Evolutionary conservation across 2,113 vertebrate species (phyloP).

Genomic region (Esox niger): DNA sequence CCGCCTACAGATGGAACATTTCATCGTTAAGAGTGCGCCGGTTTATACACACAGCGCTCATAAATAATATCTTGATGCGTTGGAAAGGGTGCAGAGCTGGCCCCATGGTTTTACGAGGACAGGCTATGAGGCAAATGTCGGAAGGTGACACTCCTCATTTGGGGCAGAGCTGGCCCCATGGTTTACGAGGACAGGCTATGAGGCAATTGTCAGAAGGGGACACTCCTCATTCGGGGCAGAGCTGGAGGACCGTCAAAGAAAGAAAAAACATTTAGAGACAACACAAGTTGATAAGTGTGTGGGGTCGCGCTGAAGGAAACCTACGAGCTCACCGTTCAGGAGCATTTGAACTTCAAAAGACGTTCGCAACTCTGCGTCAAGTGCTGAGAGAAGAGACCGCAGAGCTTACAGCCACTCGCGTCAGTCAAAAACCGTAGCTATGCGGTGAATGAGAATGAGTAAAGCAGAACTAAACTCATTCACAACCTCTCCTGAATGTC

Average conservation of each 20-base stretch:
- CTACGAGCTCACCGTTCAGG: slow-evolving; percentile 51
- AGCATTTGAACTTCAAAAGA: slow-evolving; percentile 63
- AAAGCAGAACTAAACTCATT: slow-evolving; percentile 39
- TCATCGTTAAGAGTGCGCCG: slow-evolving; percentile 45
- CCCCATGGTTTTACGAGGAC: slow-evolving; percentile 60
- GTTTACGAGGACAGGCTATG: slow-evolving; percentile 61
- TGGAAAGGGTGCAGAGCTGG: slow-evolving; percentile 49
- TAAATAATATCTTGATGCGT: slow-evolving; percentile 55
- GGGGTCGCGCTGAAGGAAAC: slow-evolving; percentile 71
- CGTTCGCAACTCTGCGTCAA: slow-evolving; percentile 39
- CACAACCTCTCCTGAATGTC: not conserved
- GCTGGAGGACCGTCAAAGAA: too few relatives aligned
- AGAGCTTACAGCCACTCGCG: slow-evolving; percentile 42
- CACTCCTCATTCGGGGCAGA: slow-evolving; percentile 53
- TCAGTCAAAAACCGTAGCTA: slow-evolving; percentile 33
- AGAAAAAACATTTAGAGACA: too few relatives aligned
- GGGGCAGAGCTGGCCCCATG: slow-evolving; percentile 50
- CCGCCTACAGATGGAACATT: slow-evolving; percentile 42
- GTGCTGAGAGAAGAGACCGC: slow-evolving; percentile 50
- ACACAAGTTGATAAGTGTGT: slow-evolving; percentile 73
- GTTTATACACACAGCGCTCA: slow-evolving; percentile 47
- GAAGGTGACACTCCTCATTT: slow-evolving; percentile 59
- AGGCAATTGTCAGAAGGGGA: slow-evolving; percentile 56
- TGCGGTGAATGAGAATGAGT: slow-evolving; percentile 38
- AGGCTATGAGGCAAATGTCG: slow-evolving; percentile 55